These are phyloP conservation scores for Macrophya alboannulata DNA, from an alignment of 2,888 invertebrate genomes.

Conservation along the genomic window DNA sequence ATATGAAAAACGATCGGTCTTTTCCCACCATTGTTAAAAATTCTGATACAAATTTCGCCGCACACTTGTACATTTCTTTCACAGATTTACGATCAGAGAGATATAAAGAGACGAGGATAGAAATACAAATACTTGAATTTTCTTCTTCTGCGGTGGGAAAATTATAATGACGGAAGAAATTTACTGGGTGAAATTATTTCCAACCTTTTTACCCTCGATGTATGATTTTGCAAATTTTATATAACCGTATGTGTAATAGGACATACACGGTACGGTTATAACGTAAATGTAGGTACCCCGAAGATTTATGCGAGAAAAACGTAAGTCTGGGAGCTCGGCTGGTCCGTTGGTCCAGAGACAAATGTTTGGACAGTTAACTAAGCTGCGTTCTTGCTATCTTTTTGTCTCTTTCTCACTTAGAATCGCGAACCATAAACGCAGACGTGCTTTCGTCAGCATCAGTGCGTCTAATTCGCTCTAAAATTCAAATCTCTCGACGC, in stretches of 20 bases:
- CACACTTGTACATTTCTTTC: not conserved
- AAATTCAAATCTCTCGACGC: conserved; percentile 57
- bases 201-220: not conserved
- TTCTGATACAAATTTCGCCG: not conserved
- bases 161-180: not conserved
- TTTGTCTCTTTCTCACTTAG: conserved; percentile 6
- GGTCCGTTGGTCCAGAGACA: conserved; percentile 42
- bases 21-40: not conserved
- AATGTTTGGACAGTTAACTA: conserved; percentile 57
- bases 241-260: not conserved
- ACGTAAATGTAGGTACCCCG: not conserved
- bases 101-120: not conserved
- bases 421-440: conserved; percentile 11
- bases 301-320: conserved; percentile 30
- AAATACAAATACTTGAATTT: no score
- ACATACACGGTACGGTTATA: not conserved
- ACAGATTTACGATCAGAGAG: not conserved
- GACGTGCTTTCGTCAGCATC: conserved; percentile 48
- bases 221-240: not conserved
- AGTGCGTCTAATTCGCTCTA: conserved; percentile 59
- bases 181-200: not conserved
- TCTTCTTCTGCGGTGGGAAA: not conserved
- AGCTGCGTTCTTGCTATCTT: conserved; percentile 22
- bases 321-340: not conserved
- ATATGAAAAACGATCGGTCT: not conserved